Base-by-base conservation (phyloP, 2,797 vertebrate genomes). In the Tokudaia tokunoshimensis region DNA sequence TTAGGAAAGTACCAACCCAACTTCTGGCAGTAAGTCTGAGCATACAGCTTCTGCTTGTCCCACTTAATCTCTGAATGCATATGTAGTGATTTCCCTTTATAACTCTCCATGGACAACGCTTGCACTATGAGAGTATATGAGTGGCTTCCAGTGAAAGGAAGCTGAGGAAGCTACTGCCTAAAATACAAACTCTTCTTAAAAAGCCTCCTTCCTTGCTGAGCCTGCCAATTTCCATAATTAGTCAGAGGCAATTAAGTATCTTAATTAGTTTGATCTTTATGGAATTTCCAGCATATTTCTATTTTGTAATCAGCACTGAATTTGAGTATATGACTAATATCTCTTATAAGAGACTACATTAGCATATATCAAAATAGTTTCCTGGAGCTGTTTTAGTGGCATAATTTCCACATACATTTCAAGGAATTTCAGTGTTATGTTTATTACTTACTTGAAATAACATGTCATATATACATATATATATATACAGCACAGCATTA, bases 191-290 rank as follows among this genome's bases (percentile, higher is more conserved):
- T 80, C 78, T 84, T 98, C 98, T 94, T 96, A 65, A 94, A 98
- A 97, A 94, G 82, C 92, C 96, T 94, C 41, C 95, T 96, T 97
- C 98, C 97, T 98, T 96, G 95, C 97, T 96, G 86, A 97, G 96
- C 96, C 97, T 97, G 90, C 91, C 93, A 97, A 92, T 98, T 98
- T 98, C 92, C 92, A 97, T 98, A 97, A 97, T 98, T 98, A 92
- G 76, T 98, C 96, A 97, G 91, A 98, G 89, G 88, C 92, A 98
- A 98, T 98, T 98, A 98, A 97, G 67, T 47, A 14, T 29, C n/a
- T 81, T 97, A 97, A 96, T 97, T 97, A 95, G 95, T 98, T 98
- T 81, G 92, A 97, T 97, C 97, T 96, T 97, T 97, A 78, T 98
- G 94, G 81, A 97, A 97, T 98, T 98, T 97, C 1, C 47, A 97